A percentile compares a stretch with the other conserved stretches of the same genome.
Conservation (phyloP, 2,797 vertebrate species). For the Scleropages formosus region DNA sequence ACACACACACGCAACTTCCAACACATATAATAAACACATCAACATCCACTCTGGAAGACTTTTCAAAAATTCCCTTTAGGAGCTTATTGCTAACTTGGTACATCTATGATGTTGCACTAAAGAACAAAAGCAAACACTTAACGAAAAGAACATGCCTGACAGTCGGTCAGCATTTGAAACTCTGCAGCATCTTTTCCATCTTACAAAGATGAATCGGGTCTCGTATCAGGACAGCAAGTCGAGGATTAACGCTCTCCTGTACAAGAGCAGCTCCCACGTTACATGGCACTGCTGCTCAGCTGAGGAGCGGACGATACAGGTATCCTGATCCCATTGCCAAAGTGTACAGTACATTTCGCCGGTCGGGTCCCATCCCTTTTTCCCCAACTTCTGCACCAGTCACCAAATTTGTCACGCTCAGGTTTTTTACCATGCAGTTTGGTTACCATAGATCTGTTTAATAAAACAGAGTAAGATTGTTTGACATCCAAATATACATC, state of each 20-base stretch:
- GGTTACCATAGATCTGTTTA: too few species aligned
- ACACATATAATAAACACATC: neutral
- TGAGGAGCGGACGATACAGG: neutral
- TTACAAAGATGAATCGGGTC: neutral
- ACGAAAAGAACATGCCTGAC: too few species aligned
- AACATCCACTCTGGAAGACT: neutral
- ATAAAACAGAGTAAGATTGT: too few species aligned
- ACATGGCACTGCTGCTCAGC: neutral
- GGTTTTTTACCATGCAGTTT: too few species aligned
- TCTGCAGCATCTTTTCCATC: neutral
- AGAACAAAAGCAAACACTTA: too few species aligned
- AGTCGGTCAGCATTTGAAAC: neutral
- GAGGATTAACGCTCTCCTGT: neutral
- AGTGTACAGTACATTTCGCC: neutral
- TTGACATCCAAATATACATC: too few species aligned
- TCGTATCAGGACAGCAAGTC: neutral
- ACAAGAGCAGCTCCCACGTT: neutral
- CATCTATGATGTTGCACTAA: neutral
- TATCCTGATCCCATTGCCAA: neutral
- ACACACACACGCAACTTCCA: neutral
- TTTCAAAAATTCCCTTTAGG: too few species aligned
- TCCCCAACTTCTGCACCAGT: neutral
- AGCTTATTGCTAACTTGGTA: too few species aligned
- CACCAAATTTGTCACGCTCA: too few species aligned
- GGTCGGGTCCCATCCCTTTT: neutral